A percentile compares a stretch with the other conserved stretches of the same genome.
Evolutionary conservation across 2,113 vertebrate species (phyloP).

Genomic region (Hemiscyllium ocellatum): DNA sequence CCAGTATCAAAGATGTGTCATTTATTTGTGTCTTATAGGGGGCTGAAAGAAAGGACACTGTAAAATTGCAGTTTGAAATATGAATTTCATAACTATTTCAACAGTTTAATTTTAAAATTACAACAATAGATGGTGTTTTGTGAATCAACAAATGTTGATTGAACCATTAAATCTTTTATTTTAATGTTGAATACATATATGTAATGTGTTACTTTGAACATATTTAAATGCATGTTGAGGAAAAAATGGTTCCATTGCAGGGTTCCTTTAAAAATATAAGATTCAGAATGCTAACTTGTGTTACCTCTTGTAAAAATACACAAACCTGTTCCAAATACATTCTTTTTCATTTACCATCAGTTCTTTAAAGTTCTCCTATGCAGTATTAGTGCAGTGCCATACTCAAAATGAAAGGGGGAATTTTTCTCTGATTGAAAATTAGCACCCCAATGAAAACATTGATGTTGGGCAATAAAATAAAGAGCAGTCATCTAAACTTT

Average conservation of each 20-base stretch:
- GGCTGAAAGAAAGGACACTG: neutral
- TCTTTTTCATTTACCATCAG: neutral
- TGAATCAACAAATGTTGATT: neutral
- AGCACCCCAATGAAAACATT: neutral
- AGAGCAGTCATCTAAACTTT: neutral
- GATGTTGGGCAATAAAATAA: neutral
- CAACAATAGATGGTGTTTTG: neutral
- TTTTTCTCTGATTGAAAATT: neutral
- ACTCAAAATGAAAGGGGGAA: neutral
- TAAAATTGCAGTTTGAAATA: neutral
- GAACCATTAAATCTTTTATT: neutral
- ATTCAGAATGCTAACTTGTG: neutral
- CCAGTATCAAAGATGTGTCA: constrained; percentile 45
- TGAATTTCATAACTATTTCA: neutral
- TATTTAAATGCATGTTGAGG: neutral
- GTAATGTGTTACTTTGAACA: neutral
- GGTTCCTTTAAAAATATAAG: neutral
- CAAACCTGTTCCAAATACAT: neutral
- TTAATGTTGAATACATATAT: neutral
- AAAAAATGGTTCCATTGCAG: neutral
- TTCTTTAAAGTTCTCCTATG: neutral
- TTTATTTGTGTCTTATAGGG: constrained; percentile 39
- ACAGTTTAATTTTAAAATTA: neutral
- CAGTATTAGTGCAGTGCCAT: neutral
- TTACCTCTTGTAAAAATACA: neutral